Percentiles rank a stretch among this genome's conserved stretches.
phyloP scores from a whole-genome alignment of 2,888 invertebrate genomes.

The Lamellibrachia satsuma region DNA sequence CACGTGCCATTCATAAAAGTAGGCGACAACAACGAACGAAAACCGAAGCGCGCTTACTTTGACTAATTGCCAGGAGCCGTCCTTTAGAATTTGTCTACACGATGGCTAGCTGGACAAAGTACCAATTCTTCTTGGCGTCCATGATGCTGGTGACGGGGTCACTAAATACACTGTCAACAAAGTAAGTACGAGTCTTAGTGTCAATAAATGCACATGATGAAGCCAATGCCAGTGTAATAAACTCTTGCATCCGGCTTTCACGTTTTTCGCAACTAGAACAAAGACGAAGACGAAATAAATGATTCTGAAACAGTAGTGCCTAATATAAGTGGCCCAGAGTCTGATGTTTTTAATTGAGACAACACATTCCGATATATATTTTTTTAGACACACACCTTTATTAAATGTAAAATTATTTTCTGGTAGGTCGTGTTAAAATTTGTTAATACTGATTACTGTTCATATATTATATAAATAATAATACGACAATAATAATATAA shows the following conservation, averaged over 20 bases:
- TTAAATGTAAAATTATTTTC: no score
- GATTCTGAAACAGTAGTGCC: neutral
- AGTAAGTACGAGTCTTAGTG: neutral
- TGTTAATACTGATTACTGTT: no score
- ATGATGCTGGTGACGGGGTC: conserved; percentile 23
- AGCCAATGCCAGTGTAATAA: no score
- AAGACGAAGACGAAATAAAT: neutral
- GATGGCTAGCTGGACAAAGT: conserved; percentile 24
- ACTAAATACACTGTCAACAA: conserved; percentile 24
- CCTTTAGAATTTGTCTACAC: neutral
- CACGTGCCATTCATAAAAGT: neutral
- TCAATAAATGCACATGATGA: neutral
- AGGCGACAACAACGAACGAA: neutral
- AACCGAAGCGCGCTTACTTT: neutral
- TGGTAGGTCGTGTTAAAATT: no score
- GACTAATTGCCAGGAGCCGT: neutral
- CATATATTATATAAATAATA: no score
- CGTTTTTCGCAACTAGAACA: neutral
- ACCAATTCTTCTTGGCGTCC: conserved; percentile 20
- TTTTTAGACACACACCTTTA: no score
- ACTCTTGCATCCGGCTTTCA: neutral
- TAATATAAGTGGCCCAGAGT: neutral
- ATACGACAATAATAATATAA: no score
- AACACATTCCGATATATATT: no score
- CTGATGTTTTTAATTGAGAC: neutral